Percentiles rank a stretch among this genome's conserved stretches.
Evolutionary conservation across 2,113 vertebrate species (phyloP).

Genomic region (Melanocharis versteri): DNA sequence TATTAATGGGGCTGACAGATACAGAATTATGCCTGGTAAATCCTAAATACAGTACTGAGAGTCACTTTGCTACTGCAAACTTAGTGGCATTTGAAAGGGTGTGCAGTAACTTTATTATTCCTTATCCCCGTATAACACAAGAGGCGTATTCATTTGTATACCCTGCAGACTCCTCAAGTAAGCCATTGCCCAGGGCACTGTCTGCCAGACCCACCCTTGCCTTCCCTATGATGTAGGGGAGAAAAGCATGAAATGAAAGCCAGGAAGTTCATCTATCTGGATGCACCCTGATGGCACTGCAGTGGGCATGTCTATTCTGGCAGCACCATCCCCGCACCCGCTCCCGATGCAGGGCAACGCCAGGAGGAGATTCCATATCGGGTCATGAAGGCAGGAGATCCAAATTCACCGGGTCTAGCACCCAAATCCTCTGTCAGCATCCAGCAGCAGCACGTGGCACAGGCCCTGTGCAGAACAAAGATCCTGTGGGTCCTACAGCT

Average conservation of each 20-base stretch:
- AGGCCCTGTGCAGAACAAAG: fast-evolving
- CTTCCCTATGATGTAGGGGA: background rate
- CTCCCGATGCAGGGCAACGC: fast-evolving
- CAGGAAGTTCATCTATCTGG: background rate
- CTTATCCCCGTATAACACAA: background rate
- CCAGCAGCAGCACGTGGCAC: background rate
- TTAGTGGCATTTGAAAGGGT: background rate
- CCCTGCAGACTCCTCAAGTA: constrained; percentile 9
- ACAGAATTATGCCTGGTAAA: background rate
- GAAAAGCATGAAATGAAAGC: background rate
- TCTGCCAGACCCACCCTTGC: constrained; percentile 37
- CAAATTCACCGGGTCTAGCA: background rate
- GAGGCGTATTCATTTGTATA: background rate
- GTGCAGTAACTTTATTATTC: background rate
- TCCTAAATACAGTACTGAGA: background rate
- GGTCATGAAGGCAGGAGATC: background rate
- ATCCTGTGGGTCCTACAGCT: background rate
- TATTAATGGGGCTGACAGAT: background rate
- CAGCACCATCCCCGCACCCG: background rate
- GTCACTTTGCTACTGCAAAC: background rate
- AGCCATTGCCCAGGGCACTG: background rate
- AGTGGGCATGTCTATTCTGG: constrained; percentile 10
- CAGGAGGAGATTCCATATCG: background rate
- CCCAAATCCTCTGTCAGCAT: background rate
- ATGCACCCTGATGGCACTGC: background rate